Conservation (phyloP, 2,113 vertebrate species). For the Elaphurus davidianus region DNA sequence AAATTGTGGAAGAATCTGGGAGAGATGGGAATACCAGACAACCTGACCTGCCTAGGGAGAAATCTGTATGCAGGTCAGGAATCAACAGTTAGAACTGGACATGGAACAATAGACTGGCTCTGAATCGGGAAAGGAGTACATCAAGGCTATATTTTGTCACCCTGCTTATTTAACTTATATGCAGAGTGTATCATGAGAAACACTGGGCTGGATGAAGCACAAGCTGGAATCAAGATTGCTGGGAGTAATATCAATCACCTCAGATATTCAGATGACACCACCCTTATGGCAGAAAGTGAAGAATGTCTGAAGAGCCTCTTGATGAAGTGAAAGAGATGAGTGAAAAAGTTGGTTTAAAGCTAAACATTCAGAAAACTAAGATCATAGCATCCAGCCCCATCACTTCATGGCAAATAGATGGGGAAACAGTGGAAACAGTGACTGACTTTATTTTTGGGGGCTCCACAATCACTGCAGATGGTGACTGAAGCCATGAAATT, state of each 20-base stretch:
- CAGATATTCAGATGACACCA: not conserved
- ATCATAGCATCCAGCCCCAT: not conserved
- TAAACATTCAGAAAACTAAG: not conserved
- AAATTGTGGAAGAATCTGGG: not conserved
- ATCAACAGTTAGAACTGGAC: not conserved
- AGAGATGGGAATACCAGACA: not conserved
- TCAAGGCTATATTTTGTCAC: not conserved
- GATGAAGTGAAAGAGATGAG: not conserved
- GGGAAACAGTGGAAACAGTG: not conserved
- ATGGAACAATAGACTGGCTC: not conserved
- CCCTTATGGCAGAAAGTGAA: not conserved
- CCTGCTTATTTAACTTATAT: not conserved
- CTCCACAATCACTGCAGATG: not conserved
- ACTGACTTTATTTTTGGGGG: rapidly evolving
- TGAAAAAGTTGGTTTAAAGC: not conserved
- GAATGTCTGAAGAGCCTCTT: not conserved
- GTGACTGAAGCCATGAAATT: not conserved
- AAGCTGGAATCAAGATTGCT: not conserved
- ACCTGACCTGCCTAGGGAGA: not conserved
- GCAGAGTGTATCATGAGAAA: not conserved
- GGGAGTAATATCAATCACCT: not conserved
- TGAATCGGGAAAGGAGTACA: not conserved
- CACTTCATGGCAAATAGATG: not conserved
- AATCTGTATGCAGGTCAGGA: not conserved
- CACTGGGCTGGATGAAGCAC: not conserved